Base-by-base conservation (phyloP, 2,888 invertebrate genomes). In the Punctoribates punctum region DNA sequence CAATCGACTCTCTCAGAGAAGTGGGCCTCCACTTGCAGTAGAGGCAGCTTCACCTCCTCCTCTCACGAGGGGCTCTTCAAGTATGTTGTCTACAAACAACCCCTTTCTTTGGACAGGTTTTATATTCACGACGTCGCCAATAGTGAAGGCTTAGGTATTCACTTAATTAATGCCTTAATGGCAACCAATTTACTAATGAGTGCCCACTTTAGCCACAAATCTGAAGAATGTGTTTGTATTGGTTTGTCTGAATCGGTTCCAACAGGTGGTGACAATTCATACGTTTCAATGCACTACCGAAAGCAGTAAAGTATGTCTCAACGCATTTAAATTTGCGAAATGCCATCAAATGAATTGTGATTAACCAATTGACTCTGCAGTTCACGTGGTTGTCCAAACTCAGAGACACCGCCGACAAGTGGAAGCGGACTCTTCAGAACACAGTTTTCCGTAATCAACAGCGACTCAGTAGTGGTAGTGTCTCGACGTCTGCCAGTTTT, bases 371-470 rank as follows among this genome's bases (percentile, higher is more conserved):
- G n/a, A n/a, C n/a, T n/a, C 13, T 48, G 0, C 81, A 87, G 87
- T 83, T 82, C 77, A 83, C 83, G 29, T 87, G 87, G 87, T 81
- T 87, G 51, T 81, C 82, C 27, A 85, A 86, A 79, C 82, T 87
- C 75, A 82, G 84, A 60, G 85, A 86, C 72, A 86, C 86, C 2
- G 86, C 86, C 80, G 86, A 86, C 78, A 84, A 84, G 75, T 87
- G 85, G 84, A 85, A 85, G 77, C 81, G 84, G 72, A 85, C 85
- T 4, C 80, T 85, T 38, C 84, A 85, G 79, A 83, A 84, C 79
- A 85, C 84, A 13, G 83, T 84, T 67, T 84, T 84, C 80, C 77
- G 80, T 34, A 79, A 78, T 54, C 79, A 79, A 57, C 75, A 75
- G 62, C 23, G 67, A 25, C 57, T 76, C 20, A 76, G 76, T 27